A percentile compares a stretch with the other conserved stretches of the same genome.
phyloP scores from a whole-genome alignment of 2,888 invertebrate species.

The Eupithecia pulchellata region DNA sequence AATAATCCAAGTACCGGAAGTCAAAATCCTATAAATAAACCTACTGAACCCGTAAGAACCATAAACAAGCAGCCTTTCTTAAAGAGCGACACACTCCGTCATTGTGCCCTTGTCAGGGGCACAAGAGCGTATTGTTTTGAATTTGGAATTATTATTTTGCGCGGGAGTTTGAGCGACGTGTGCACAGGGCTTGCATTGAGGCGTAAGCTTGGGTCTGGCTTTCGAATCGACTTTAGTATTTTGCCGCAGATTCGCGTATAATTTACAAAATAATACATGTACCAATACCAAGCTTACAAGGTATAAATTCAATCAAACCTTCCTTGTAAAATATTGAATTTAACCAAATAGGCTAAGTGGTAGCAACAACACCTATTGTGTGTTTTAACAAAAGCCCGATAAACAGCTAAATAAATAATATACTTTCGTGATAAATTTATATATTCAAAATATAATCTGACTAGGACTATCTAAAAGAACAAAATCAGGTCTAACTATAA shows the following conservation, averaged over 20 bases:
- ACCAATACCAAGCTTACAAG: too few species aligned
- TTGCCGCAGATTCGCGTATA: neutral
- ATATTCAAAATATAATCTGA: too few species aligned
- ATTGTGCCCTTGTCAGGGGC: constrained; percentile 65
- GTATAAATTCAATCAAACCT: too few species aligned
- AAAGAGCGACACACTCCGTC: constrained; percentile 46
- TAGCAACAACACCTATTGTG: too few species aligned
- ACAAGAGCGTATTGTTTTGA: constrained; percentile 65
- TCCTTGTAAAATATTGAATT: too few species aligned
- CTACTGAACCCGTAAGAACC: constrained; percentile 55
- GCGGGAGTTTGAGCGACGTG: constrained; percentile 35
- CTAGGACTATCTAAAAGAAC: too few species aligned
- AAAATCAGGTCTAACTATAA: too few species aligned
- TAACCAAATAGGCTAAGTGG: too few species aligned
- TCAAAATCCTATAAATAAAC: constrained; percentile 26
- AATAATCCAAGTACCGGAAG: constrained; percentile 15
- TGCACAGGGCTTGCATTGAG: constrained; percentile 29
- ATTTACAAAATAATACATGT: too few species aligned
- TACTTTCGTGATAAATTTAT: too few species aligned
- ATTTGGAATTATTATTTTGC: constrained; percentile 40
- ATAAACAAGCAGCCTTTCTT: constrained; percentile 48
- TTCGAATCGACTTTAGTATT: neutral
- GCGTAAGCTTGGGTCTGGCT: neutral
- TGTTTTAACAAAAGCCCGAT: too few species aligned
- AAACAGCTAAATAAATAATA: too few species aligned